Evolutionary conservation across 2,888 invertebrate genomes (phyloP).

Genomic region (Malacosoma neustria): DNA sequence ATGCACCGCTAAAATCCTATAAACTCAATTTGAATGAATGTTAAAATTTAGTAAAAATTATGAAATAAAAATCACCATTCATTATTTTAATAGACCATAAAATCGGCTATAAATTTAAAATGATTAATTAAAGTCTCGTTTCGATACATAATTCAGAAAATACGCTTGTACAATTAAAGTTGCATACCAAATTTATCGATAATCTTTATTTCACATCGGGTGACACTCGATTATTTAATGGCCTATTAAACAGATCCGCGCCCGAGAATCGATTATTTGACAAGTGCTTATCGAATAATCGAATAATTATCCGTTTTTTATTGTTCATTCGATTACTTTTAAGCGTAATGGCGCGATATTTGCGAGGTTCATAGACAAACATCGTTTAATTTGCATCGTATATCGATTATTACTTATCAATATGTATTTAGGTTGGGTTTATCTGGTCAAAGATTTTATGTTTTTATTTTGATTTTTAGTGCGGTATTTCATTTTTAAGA

Average conservation of each 20-base stretch:
- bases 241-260: constrained; percentile 9
- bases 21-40: too few relatives aligned
- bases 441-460: too few relatives aligned
- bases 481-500: too few relatives aligned
- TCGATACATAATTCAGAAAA: not conserved
- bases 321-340: constrained; percentile 13
- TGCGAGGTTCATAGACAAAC: constrained; percentile 11
- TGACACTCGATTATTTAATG: not conserved
- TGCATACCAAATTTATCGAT: not conserved
- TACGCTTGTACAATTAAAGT: constrained; percentile 5
- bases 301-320: constrained; percentile 8
- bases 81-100: too few relatives aligned
- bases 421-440: constrained; percentile 11
- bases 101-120: too few relatives aligned
- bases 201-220: not conserved
- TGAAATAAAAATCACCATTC: too few relatives aligned
- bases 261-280: constrained; percentile 15
- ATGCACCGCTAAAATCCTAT: too few relatives aligned
- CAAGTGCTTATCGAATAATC: constrained; percentile 14
- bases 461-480: too few relatives aligned
- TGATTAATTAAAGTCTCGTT: too few relatives aligned
- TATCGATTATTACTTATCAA: constrained; percentile 24
- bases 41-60: too few relatives aligned
- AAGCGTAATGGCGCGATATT: constrained; percentile 10
- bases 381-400: constrained; percentile 19